Evolutionary conservation across 2,113 vertebrate genomes (phyloP), one percentile per base, ranked within the genome.

Genomic region (Caranx ignobilis): DNA sequence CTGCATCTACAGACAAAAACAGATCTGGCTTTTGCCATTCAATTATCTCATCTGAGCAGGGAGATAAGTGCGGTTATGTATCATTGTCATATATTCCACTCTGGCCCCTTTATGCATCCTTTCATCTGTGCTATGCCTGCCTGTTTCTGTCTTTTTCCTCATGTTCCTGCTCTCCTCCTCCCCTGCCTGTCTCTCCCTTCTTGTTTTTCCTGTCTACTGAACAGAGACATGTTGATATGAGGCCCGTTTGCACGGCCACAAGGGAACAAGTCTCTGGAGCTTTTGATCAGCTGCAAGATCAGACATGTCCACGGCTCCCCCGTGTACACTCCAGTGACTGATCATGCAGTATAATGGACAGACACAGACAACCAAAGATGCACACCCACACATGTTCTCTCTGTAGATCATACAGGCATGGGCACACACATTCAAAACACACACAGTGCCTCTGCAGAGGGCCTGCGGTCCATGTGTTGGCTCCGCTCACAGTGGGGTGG

Each of bases 211-310:
- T 87, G 90, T 93, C 93, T 90, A 88, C 84, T 93, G 92, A 94
- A 92, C 94, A 92, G 92, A 93, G 93, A 92, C 91, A 79, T 93
- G 92, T 93, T 92, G 89, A 93, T 92, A 88, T 88, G 93, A 92
- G 90, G 85, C 91, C 90, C 70, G 72, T 86, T 81, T 50, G 90
- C 85, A 54, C 12, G 72, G 86, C 85, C 88, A 88, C 87, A 86
- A 86, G 91, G 92, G 92, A 91, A 79, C 88, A 79, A 82, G 79
- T 91, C 90, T 91, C 90, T 91, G 89, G 90, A 87, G 91, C 85
- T 89, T 94, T 93, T 92, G 93, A 94, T 94, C 92, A 90, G 91
- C 88, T 92, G 93, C 93, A 86, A 92, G 94, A 94, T 94, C 91
- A 94, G 91, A 91, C 91, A 89, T 89, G 88, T 93, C 89, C 87